Percentiles rank a stretch among this genome's conserved stretches.
phyloP scores from a whole-genome alignment of 1,140 invertebrate species.

The Gerris buenoi region DNA sequence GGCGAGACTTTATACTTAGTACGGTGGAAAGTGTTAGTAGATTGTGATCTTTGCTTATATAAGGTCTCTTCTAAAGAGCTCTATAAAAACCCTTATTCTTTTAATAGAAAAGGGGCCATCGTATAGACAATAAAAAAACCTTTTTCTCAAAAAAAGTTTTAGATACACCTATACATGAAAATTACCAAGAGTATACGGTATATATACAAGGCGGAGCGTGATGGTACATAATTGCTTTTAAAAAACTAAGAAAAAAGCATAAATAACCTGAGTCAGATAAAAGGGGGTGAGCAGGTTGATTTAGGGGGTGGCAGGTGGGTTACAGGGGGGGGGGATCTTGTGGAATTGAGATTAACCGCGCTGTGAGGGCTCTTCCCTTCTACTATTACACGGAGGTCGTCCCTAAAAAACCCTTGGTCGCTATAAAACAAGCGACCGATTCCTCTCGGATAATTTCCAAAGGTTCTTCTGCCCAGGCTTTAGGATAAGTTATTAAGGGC shows the following conservation, averaged over 20 bases:
- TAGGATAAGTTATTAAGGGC: background rate
- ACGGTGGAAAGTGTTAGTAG: background rate
- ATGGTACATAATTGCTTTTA: constrained; percentile 4
- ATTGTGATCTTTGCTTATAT: background rate
- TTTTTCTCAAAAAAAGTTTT: background rate
- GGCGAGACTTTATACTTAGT: background rate
- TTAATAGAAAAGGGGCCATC: background rate
- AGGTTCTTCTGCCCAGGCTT: background rate
- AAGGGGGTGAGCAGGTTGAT: background rate
- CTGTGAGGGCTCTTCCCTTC: background rate
- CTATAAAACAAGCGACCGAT: background rate
- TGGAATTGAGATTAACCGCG: constrained; percentile 4
- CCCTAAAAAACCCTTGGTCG: background rate
- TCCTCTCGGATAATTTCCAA: background rate
- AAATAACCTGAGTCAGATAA: constrained; percentile 1
- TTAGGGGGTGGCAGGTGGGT: constrained; percentile 1
- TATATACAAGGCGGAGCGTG: background rate
- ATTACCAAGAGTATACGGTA: background rate
- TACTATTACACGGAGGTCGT: background rate
- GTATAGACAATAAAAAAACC: background rate
- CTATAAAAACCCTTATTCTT: background rate
- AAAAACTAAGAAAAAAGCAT: constrained; percentile 4
- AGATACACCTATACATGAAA: too few relatives aligned
- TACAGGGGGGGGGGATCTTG: background rate
- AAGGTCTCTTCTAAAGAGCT: background rate